Conservation (phyloP, 1,140 invertebrate species). For the Drosophila subpulchrella region DNA sequence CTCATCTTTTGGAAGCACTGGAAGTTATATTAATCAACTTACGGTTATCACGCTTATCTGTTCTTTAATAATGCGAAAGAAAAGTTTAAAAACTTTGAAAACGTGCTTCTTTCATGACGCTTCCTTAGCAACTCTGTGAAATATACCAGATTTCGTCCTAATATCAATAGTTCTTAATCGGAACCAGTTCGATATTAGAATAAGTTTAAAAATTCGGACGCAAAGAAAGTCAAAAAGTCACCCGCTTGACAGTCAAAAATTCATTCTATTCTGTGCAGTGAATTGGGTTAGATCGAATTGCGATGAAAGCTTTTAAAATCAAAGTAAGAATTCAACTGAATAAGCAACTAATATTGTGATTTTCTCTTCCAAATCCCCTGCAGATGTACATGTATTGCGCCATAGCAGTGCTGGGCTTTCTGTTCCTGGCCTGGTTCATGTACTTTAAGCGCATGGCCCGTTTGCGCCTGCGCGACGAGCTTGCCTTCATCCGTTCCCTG, state of each 20-base stretch:
- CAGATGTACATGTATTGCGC: conserved; percentile 72
- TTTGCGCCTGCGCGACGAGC: conserved; percentile 61
- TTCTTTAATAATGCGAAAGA: too few relatives aligned
- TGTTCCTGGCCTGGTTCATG: conserved; percentile 72
- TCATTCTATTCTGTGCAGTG: neutral
- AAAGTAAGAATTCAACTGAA: neutral
- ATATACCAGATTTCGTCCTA: too few relatives aligned
- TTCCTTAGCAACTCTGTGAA: too few relatives aligned
- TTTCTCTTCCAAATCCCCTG: neutral
- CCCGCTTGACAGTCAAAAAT: neutral
- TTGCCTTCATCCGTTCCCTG: conserved; percentile 41
- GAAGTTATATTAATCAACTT: too few relatives aligned
- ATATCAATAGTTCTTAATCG: neutral
- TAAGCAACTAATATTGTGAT: neutral
- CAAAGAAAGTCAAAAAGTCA: neutral
- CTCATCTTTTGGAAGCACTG: neutral
- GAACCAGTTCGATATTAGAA: neutral
- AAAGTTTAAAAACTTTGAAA: too few relatives aligned
- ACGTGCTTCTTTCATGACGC: too few relatives aligned
- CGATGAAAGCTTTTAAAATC: neutral
- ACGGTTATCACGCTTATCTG: too few relatives aligned
- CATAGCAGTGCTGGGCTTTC: conserved; percentile 44
- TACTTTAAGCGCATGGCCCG: conserved; percentile 71
- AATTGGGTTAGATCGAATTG: neutral
- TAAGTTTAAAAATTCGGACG: neutral